Evolutionary conservation across 2,113 vertebrate species (phyloP).

Genomic region (Isurus oxyrinchus): DNA sequence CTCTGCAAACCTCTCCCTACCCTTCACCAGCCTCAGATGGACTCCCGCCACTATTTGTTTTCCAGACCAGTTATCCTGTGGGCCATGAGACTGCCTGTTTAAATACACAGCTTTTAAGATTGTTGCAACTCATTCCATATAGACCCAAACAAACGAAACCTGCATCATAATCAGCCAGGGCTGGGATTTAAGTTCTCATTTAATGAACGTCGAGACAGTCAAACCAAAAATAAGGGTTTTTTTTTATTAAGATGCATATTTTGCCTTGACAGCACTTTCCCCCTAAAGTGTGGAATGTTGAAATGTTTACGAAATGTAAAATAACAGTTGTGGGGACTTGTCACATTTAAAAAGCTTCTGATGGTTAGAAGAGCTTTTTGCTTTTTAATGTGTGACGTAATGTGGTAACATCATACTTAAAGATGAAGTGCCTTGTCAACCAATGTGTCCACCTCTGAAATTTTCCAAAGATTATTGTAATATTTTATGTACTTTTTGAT

Average conservation of each 20-base stretch:
- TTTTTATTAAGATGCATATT: neutral
- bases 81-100: no score
- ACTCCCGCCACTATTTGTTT: neutral
- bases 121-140: neutral
- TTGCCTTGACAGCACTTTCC: neutral
- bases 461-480: neutral
- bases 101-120: neutral
- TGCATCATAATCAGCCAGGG: neutral
- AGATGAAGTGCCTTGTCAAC: neutral
- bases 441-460: neutral
- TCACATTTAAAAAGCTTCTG: neutral
- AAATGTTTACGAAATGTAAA: neutral
- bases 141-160: neutral
- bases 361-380: neutral
- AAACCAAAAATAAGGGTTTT: neutral
- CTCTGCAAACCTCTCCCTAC: neutral
- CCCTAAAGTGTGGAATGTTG: neutral
- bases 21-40: neutral
- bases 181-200: neutral
- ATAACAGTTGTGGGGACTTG: neutral
- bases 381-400: no score
- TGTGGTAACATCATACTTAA: neutral
- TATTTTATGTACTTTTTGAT: neutral
- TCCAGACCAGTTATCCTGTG: neutral
- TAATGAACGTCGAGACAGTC: neutral